Evolutionary conservation across 2,797 vertebrate genomes (phyloP).

Genomic region (Lerista edwardsae): DNA sequence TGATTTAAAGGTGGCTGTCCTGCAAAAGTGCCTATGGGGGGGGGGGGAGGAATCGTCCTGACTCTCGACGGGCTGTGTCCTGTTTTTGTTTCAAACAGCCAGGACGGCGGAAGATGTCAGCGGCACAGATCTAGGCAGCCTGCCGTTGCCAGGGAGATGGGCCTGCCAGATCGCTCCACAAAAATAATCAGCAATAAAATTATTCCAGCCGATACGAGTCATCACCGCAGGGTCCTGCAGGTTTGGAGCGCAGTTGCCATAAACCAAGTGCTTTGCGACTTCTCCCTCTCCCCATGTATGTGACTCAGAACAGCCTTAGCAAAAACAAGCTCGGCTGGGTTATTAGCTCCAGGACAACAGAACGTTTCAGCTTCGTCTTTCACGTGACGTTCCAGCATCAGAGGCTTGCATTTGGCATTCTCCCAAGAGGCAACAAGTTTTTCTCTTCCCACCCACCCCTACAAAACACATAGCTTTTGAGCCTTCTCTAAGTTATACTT

Average conservation of each 20-base stretch:
- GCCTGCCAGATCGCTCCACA: background rate
- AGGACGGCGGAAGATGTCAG: background rate
- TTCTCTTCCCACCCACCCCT: background rate
- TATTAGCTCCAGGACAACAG: constrained; percentile 36
- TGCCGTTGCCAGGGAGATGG: background rate
- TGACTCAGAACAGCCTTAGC: background rate
- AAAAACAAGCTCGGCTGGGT: constrained; percentile 26
- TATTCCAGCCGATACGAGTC: background rate
- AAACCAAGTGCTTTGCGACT: constrained; percentile 38
- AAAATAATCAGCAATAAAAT: background rate
- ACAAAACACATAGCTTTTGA: background rate
- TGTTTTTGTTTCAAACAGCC: background rate
- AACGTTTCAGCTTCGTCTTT: constrained; percentile 54
- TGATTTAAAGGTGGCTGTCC: background rate
- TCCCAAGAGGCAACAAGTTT: constrained; percentile 17
- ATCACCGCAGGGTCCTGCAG: background rate
- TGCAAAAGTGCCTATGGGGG: background rate
- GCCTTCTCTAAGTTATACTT: background rate
- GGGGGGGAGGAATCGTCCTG: background rate
- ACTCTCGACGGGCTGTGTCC: background rate
- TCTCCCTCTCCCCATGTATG: constrained; percentile 15
- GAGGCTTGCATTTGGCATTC: constrained; percentile 33
- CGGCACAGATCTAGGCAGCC: background rate
- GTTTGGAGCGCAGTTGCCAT: background rate
- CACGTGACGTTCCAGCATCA: constrained; percentile 8